Percentiles rank a stretch among this genome's conserved stretches.
phyloP scores from a whole-genome alignment of 2,113 vertebrate species.

The Vireo altiloquus region DNA sequence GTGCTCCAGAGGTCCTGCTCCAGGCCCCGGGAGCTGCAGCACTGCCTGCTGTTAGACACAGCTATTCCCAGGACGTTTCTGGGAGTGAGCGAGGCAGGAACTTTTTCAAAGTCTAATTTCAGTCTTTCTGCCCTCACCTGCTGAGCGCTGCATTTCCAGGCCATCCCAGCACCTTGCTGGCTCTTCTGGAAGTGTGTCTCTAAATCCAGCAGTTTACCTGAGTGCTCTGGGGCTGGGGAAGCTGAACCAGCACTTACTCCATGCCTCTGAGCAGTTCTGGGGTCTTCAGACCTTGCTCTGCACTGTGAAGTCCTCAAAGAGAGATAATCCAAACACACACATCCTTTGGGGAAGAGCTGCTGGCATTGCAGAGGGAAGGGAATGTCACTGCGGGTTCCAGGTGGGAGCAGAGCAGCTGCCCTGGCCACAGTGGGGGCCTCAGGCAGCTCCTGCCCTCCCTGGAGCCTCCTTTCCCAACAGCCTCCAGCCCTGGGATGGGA shows the following conservation, averaged over 20 bases:
- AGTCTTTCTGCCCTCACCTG: not conserved
- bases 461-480: not conserved
- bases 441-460: not conserved
- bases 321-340: not conserved
- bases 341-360: not conserved
- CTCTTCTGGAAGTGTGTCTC: not conserved
- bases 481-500: not conserved
- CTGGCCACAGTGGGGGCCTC: not conserved
- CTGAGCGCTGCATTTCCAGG: not conserved
- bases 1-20: not conserved
- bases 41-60: not conserved
- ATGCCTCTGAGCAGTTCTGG: not conserved
- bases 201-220: not conserved
- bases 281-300: not conserved
- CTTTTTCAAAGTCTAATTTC: not conserved
- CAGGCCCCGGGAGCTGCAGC: not conserved
- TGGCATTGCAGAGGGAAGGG: not conserved
- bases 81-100: not conserved
- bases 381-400: not conserved
- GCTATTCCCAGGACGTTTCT: not conserved
- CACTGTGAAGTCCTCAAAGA: not conserved
- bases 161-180: not conserved
- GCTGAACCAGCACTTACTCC: not conserved
- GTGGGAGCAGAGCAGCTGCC: not conserved
- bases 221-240: not conserved